Percentiles rank a stretch among this genome's conserved stretches.
These are phyloP conservation scores for Glaucomys volans DNA, from an alignment of 2,113 vertebrate species.

Conservation along the genomic window DNA sequence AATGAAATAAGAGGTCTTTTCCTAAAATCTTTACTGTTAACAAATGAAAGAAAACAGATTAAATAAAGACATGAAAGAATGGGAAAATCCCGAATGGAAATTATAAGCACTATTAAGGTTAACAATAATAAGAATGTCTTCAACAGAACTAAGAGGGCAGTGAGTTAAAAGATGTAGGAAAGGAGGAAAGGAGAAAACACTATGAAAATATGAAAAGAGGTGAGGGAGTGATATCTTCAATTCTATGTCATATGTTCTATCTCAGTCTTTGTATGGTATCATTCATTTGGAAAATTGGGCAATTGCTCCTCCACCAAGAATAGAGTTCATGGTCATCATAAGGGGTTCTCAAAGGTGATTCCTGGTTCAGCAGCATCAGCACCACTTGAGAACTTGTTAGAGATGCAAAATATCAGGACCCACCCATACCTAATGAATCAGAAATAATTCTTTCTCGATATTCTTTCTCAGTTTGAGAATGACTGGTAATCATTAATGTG, in stretches of 20 bases:
- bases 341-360: not conserved
- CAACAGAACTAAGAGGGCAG: not conserved
- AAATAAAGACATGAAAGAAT: not conserved
- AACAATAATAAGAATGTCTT: not conserved
- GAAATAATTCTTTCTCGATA: not conserved
- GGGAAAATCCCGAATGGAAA: not conserved
- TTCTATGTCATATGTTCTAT: no score
- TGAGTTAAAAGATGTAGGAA: not conserved
- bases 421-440: not conserved
- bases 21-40: constrained; percentile 1
- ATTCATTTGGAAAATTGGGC: not conserved
- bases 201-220: not conserved
- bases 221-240: not conserved
- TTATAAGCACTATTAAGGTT: not conserved
- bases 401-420: not conserved
- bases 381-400: not conserved
- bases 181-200: not conserved
- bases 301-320: not conserved
- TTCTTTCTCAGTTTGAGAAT: not conserved
- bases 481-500: not conserved
- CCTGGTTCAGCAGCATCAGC: not conserved
- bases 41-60: constrained; percentile 51
- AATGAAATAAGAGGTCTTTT: not conserved
- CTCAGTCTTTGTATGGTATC: not conserved
- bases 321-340: not conserved